Evolutionary conservation across 2,888 invertebrate genomes (phyloP).

Genomic region (Tipula lateralis): DNA sequence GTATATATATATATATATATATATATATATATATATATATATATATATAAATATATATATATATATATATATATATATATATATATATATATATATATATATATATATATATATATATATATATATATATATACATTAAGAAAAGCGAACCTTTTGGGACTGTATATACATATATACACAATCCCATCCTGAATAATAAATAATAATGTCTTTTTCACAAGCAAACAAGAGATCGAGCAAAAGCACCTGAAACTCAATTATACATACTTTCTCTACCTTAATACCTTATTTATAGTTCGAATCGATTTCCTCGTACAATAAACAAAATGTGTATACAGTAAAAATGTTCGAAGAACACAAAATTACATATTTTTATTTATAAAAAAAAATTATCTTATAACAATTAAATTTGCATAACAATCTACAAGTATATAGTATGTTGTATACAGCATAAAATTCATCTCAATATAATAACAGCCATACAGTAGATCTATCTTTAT

Average conservation of each 20-base stretch:
- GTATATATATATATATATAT: too few relatives aligned
- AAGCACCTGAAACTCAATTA: conserved; percentile 2
- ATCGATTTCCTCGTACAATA: not conserved
- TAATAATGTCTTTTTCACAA: not conserved
- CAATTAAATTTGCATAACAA: conserved; percentile 24
- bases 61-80: not conserved
- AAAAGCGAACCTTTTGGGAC: not conserved
- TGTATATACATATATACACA: not conserved
- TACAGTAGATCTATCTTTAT: not conserved
- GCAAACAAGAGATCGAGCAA: not conserved
- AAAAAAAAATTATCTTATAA: conserved; percentile 12
- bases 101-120: not conserved
- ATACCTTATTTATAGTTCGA: not conserved
- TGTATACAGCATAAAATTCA: not conserved
- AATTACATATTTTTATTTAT: not conserved
- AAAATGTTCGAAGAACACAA: not conserved
- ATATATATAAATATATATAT: too few relatives aligned
- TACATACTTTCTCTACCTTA: not conserved
- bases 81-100: not conserved
- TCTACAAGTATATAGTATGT: not conserved
- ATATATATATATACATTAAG: not conserved
- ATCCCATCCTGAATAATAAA: not conserved
- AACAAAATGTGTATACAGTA: not conserved
- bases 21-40: too few relatives aligned
- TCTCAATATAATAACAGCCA: not conserved